Evolutionary conservation across 2,797 vertebrate species (phyloP).

Genomic region (Poecilia velifera): DNA sequence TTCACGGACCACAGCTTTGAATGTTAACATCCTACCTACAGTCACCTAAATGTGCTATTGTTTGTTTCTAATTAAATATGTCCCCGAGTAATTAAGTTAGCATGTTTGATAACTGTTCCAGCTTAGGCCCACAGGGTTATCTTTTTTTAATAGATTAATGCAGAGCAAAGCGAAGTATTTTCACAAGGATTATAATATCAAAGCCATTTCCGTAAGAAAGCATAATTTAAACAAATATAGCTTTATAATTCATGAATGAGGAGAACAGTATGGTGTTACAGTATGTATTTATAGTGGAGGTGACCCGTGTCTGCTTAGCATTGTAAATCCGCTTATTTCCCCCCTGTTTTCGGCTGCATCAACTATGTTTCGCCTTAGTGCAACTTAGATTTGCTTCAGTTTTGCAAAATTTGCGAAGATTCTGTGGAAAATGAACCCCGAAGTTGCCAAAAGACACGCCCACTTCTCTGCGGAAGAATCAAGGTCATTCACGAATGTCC

Average conservation of each 20-base stretch:
- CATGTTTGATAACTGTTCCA: conserved; percentile 9
- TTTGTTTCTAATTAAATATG: not conserved
- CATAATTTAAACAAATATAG: conserved; percentile 70
- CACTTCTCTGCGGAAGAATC: conserved; percentile 66
- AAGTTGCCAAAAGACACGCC: conserved; percentile 48
- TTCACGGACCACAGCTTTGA: not conserved
- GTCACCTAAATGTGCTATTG: not conserved
- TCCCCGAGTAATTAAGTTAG: not conserved
- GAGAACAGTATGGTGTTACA: conserved; percentile 30
- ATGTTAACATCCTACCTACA: no score
- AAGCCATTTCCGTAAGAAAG: conserved; percentile 58
- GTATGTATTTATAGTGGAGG: conserved; percentile 32
- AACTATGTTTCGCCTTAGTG: not conserved
- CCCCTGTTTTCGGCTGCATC: conserved; percentile 1
- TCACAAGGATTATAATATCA: conserved; percentile 72
- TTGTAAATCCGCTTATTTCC: conserved; percentile 59
- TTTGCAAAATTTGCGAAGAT: not conserved
- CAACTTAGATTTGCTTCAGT: not conserved
- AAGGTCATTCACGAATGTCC: conserved; percentile 89
- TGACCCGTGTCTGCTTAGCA: conserved; percentile 47
- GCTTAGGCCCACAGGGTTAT: conserved; percentile 5
- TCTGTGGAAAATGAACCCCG: not conserved
- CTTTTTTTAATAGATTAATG: conserved; percentile 28
- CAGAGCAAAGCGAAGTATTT: not conserved
- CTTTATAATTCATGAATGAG: conserved; percentile 68